A percentile compares a stretch with the other conserved stretches of the same genome.
phyloP scores from a whole-genome alignment of 2,797 vertebrate species.

The Phylloscopus collybita region DNA sequence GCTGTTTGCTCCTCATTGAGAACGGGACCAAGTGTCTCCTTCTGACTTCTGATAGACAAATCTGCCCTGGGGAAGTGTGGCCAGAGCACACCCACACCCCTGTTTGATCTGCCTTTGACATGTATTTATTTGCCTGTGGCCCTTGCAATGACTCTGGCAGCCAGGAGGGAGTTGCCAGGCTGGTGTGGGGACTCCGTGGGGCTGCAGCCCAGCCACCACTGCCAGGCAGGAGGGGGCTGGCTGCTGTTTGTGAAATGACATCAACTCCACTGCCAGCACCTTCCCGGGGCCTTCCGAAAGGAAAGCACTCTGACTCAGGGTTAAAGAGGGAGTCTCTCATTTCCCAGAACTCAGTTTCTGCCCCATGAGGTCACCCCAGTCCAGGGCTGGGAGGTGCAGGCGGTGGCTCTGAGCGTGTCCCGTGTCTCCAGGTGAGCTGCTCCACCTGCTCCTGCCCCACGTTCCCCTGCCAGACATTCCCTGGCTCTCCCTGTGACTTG shows the following conservation, averaged over 20 bases:
- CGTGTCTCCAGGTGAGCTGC: background rate
- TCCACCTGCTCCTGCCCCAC: background rate
- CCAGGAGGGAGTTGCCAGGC: background rate
- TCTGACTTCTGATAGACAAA: background rate
- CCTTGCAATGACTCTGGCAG: background rate
- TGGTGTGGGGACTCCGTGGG: background rate
- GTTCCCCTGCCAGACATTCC: accelerated
- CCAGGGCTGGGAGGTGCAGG: background rate
- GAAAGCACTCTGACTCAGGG: background rate
- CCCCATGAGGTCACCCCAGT: background rate
- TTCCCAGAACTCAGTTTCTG: background rate
- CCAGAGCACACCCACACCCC: background rate
- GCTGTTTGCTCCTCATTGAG: background rate
- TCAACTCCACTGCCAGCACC: background rate
- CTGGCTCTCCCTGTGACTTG: background rate
- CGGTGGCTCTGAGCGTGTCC: background rate
- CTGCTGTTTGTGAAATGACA: background rate
- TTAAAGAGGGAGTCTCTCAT: background rate
- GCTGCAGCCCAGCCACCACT: background rate
- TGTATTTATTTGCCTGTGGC: background rate
- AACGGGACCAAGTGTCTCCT: background rate
- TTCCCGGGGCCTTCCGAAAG: background rate
- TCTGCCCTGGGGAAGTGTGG: background rate
- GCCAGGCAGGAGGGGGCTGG: background rate
- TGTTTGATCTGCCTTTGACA: background rate